Percentiles rank a stretch among this genome's conserved stretches.
These are phyloP conservation scores for Zaprionus camerounensis DNA, from an alignment of 1,140 invertebrate species.

Conservation along the genomic window DNA sequence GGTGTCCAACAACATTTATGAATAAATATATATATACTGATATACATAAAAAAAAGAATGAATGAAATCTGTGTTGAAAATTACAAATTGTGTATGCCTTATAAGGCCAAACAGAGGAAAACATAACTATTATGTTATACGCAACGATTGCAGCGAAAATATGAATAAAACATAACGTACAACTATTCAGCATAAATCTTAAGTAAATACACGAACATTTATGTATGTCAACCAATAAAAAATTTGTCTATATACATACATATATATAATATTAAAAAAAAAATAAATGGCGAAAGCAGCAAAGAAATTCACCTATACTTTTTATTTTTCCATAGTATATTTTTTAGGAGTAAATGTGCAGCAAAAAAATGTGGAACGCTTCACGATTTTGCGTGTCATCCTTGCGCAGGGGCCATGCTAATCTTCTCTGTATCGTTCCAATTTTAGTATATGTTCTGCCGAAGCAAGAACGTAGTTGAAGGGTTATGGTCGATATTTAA, in stretches of 20 bases:
- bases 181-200: slow-evolving; percentile 18
- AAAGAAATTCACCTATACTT: slow-evolving; percentile 1
- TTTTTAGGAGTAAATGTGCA: neutral
- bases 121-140: slow-evolving; percentile 76
- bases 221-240: slow-evolving; percentile 42
- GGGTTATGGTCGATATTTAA: slow-evolving; percentile 27
- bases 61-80: slow-evolving; percentile 74
- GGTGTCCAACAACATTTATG: slow-evolving; percentile 47
- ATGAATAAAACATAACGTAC: slow-evolving; percentile 18
- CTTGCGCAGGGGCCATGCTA: slow-evolving; percentile 97
- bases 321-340: neutral
- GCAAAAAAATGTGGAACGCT: slow-evolving; percentile 92
- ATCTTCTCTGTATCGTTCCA: slow-evolving; percentile 97
- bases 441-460: slow-evolving; percentile 92
- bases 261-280: slow-evolving; percentile 41
- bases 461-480: slow-evolving; percentile 87
- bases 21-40: slow-evolving; percentile 35
- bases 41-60: slow-evolving; percentile 27
- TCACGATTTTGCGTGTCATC: slow-evolving; percentile 96
- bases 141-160: slow-evolving; percentile 34
- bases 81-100: slow-evolving; percentile 69
- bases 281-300: slow-evolving; percentile 71
- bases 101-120: slow-evolving; percentile 49
- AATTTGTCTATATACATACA: slow-evolving; percentile 63
- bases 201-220: slow-evolving; percentile 46